Evolutionary conservation across 2,888 invertebrate genomes (phyloP).

Genomic region (Sepioteuthis lessoniana): DNA sequence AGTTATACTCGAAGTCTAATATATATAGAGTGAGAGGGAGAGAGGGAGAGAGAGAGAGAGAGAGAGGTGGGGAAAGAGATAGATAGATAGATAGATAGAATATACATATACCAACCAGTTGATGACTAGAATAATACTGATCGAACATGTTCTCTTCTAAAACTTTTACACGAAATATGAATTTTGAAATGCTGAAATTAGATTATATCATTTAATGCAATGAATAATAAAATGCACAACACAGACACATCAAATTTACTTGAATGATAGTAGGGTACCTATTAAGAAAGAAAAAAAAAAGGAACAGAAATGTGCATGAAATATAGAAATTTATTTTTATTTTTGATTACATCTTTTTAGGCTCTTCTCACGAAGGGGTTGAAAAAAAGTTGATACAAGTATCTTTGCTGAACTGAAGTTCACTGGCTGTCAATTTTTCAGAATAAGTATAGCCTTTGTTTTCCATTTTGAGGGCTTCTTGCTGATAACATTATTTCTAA

Average conservation of each 20-base stretch:
- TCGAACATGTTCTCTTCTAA: neutral
- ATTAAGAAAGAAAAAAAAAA: neutral
- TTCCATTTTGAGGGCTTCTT: constrained; percentile 4
- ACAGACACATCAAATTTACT: neutral
- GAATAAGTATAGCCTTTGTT: constrained; percentile 23
- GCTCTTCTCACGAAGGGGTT: neutral
- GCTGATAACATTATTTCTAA: neutral
- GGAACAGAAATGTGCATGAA: neutral
- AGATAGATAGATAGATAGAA: no score
- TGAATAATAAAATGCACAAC: neutral
- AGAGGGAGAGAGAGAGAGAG: no score
- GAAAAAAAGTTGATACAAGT: neutral
- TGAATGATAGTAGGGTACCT: neutral
- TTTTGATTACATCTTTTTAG: neutral
- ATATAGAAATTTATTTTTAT: no score
- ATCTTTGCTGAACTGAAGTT: constrained; percentile 9
- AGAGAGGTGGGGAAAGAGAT: no score
- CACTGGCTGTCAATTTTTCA: neutral
- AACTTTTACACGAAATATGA: neutral
- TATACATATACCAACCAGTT: neutral
- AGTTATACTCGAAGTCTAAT: no score
- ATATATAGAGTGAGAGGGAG: no score
- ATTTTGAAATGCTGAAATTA: neutral
- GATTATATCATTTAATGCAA: neutral
- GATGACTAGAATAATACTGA: neutral